phyloP scores from a whole-genome alignment of 2,888 invertebrate species.

The Chirona hameri region DNA sequence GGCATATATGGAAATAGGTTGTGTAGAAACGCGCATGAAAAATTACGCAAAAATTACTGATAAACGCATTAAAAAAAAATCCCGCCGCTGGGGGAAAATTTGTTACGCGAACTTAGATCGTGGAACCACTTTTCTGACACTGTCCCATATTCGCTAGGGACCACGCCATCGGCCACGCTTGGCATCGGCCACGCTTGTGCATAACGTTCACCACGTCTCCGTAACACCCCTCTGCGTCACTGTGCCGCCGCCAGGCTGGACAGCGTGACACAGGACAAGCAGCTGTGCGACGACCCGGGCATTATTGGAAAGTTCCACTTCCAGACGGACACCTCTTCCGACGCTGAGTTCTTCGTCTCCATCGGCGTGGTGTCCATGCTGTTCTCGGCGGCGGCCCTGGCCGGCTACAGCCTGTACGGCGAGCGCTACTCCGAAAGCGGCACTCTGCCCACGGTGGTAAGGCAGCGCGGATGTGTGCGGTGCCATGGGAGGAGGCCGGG shows the following conservation, averaged over 20 bases:
- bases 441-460: not conserved
- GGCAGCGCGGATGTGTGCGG: not conserved
- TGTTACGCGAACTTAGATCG: not conserved
- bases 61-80: not conserved
- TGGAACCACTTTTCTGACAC: not conserved
- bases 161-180: too few species aligned
- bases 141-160: not conserved
- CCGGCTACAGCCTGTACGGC: slow-evolving; percentile 45
- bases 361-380: slow-evolving; percentile 65
- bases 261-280: slow-evolving; percentile 30
- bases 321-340: slow-evolving; percentile 53
- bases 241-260: slow-evolving; percentile 39
- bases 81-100: not conserved
- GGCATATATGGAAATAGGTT: too few species aligned
- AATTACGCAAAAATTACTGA: too few species aligned
- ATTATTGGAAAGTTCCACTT: slow-evolving; percentile 38
- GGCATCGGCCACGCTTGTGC: too few species aligned
- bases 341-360: slow-evolving; percentile 65
- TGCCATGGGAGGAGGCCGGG: too few species aligned
- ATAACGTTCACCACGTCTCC: too few species aligned
- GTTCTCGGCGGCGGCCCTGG: slow-evolving; percentile 50
- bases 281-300: slow-evolving; percentile 30
- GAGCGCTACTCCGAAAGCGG: not conserved
- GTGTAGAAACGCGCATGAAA: too few species aligned
- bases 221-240: too few species aligned